A percentile compares a stretch with the other conserved stretches of the same genome.
Conservation (phyloP, 2,888 invertebrate genomes). For the Tiliacea citrago region DNA sequence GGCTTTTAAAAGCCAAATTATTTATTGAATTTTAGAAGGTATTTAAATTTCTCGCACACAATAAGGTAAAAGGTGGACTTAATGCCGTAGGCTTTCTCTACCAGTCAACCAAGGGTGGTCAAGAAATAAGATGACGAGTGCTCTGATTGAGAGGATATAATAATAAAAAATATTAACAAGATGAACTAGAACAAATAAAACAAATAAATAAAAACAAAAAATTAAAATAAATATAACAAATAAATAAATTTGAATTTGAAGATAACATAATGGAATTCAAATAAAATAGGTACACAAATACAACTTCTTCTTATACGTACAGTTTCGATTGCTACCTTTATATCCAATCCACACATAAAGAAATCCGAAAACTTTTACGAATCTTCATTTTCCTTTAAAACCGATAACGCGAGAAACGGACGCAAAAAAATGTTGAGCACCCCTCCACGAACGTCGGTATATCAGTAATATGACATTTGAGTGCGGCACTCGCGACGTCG, state of each 20-base stretch:
- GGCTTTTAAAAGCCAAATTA: background rate
- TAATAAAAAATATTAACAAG: background rate
- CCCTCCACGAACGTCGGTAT: conserved; percentile 73
- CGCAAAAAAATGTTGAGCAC: conserved; percentile 75
- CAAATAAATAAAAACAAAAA: too few species aligned
- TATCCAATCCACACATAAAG: background rate
- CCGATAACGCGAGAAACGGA: background rate
- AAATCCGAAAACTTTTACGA: background rate
- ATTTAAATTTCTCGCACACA: background rate
- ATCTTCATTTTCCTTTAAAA: too few species aligned
- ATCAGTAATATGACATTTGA: conserved; percentile 86
- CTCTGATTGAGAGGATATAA: background rate
- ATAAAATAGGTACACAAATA: background rate
- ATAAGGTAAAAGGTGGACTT: background rate
- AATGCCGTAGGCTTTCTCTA: background rate
- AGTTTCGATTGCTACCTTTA: background rate
- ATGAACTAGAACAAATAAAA: too few species aligned
- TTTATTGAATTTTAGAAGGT: background rate
- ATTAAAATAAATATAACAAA: too few species aligned
- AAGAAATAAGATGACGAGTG: background rate
- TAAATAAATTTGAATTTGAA: too few species aligned
- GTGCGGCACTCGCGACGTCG: conserved; percentile 82
- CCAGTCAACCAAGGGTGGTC: background rate
- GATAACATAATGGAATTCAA: background rate
- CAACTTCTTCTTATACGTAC: background rate